Evolutionary conservation across 2,113 vertebrate genomes (phyloP).

Genomic region (Pogona vitticeps): DNA sequence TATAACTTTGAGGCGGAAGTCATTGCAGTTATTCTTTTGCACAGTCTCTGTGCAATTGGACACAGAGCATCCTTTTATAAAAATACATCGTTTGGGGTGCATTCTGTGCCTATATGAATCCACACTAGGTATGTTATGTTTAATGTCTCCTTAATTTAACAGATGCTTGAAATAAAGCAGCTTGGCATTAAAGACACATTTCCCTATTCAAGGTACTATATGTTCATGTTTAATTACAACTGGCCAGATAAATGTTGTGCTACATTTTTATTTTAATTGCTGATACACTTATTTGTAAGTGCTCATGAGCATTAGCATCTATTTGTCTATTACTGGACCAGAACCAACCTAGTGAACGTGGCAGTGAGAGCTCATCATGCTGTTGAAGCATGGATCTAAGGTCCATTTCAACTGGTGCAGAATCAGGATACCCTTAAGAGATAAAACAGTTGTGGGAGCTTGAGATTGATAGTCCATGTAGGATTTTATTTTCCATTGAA

Average conservation of each 20-base stretch:
- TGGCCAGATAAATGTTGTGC: neutral
- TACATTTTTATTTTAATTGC: neutral
- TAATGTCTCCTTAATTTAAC: neutral
- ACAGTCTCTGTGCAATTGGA: neutral
- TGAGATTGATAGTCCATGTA: neutral
- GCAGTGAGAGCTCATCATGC: neutral
- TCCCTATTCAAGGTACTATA: neutral
- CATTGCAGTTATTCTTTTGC: neutral
- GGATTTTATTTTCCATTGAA: neutral
- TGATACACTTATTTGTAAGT: neutral
- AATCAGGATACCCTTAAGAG: neutral
- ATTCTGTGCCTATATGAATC: neutral
- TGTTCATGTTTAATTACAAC: neutral
- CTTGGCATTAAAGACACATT: neutral
- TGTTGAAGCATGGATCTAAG: neutral
- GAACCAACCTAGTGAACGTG: too few species aligned
- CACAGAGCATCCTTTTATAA: neutral
- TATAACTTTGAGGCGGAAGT: neutral
- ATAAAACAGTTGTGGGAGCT: neutral
- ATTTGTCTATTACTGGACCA: neutral
- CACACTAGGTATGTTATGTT: neutral
- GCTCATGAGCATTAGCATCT: neutral
- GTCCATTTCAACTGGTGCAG: neutral
- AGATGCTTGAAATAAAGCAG: neutral
- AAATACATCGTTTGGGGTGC: neutral